Percentiles rank a stretch among this genome's conserved stretches.
Evolutionary conservation across 1,140 invertebrate genomes (phyloP).

Genomic region (Agraylea sexmaculata): DNA sequence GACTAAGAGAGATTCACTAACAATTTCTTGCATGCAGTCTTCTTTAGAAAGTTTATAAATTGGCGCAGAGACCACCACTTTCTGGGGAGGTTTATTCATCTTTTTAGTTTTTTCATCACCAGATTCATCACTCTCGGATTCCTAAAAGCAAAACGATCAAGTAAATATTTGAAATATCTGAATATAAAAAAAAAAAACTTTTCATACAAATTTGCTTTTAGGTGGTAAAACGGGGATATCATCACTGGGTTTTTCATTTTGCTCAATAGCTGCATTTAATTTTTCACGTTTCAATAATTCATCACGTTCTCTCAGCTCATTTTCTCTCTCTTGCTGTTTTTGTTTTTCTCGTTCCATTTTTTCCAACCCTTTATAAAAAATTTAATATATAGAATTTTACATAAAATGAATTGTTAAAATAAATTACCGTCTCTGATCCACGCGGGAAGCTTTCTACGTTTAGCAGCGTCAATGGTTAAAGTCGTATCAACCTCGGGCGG

Average conservation of each 20-base stretch:
- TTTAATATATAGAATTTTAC: not conserved
- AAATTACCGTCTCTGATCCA: conserved; percentile 83
- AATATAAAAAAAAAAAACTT: conserved; percentile 3
- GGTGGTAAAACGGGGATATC: conserved; percentile 40
- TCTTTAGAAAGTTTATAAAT: conserved; percentile 27
- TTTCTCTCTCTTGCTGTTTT: conserved; percentile 71
- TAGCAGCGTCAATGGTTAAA: conserved; percentile 66
- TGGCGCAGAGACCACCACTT: conserved; percentile 9
- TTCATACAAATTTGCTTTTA: conserved; percentile 76
- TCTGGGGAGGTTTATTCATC: conserved; percentile 11
- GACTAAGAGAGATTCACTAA: conserved; percentile 30
- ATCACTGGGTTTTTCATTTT: conserved; percentile 37
- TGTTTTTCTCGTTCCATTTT: conserved; percentile 96
- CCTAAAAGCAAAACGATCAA: conserved; percentile 21
- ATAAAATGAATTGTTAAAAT: not conserved
- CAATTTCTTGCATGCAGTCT: conserved; percentile 42
- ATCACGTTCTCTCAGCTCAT: conserved; percentile 51
- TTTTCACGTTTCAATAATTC: conserved; percentile 47
- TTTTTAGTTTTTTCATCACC: conserved; percentile 19
- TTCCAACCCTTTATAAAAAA: conserved; percentile 54
- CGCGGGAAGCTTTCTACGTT: conserved; percentile 79
- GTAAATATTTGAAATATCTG: conserved; percentile 1
- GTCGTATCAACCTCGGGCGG: conserved; percentile 20
- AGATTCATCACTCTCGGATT: conserved; percentile 27
- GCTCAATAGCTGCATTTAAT: conserved; percentile 40